phyloP scores from a whole-genome alignment of 2,888 invertebrate genomes.

The Abrostola tripartita region DNA sequence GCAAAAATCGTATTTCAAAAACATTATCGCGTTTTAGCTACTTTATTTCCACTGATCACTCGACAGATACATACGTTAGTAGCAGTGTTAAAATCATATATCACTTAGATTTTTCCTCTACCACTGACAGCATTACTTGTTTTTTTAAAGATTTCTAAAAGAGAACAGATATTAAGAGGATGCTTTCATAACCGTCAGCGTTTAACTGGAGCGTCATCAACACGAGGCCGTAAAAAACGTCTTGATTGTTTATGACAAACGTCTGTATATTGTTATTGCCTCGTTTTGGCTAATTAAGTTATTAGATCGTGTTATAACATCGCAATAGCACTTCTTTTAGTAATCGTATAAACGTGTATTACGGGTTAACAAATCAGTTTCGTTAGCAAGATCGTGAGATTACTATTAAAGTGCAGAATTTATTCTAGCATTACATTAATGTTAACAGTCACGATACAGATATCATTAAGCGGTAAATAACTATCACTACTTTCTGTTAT shows the following conservation, averaged over 20 bases:
- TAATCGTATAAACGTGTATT: constrained; percentile 25
- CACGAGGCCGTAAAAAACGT: no score
- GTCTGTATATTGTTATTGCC: constrained; percentile 3
- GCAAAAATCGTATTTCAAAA: no score
- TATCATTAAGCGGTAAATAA: constrained; percentile 26
- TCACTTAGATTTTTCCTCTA: constrained; percentile 14
- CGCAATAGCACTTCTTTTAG: constrained; percentile 21
- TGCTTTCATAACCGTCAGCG: constrained; percentile 11
- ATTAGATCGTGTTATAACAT: constrained; percentile 32
- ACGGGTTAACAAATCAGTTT: constrained; percentile 32
- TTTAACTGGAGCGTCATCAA: not conserved
- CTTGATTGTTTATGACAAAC: no score
- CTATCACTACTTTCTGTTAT: constrained; percentile 12
- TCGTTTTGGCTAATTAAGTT: constrained; percentile 23
- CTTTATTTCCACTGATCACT: not conserved
- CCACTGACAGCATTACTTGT: constrained; percentile 17
- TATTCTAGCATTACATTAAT: constrained; percentile 22
- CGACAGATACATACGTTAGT: not conserved
- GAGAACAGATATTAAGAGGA: constrained; percentile 7
- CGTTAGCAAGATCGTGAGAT: constrained; percentile 27
- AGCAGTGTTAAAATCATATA: constrained; percentile 18
- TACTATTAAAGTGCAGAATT: constrained; percentile 29
- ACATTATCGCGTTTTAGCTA: no score
- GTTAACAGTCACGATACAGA: constrained; percentile 30
- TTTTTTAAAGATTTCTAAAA: constrained; percentile 26